A percentile compares a stretch with the other conserved stretches of the same genome.
phyloP scores from a whole-genome alignment of 2,113 vertebrate genomes.

The Indri indri region DNA sequence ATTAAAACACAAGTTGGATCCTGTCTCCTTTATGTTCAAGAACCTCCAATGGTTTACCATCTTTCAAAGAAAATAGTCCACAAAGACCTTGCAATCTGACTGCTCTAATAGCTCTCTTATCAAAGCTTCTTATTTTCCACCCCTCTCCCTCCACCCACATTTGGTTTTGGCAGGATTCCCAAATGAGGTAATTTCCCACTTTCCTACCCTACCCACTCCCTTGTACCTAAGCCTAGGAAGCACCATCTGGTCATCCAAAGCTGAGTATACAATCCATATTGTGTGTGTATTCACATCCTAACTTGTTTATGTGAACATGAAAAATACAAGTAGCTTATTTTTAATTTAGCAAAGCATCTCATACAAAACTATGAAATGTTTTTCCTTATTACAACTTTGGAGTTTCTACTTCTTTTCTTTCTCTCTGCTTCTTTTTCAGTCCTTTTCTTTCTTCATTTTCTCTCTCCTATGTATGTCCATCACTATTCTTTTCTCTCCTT shows the following conservation, averaged over 20 bases:
- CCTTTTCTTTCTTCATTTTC: background rate
- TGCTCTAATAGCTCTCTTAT: background rate
- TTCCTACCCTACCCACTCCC: background rate
- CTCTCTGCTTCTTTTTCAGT: background rate
- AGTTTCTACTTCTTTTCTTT: background rate
- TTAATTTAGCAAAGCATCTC: background rate
- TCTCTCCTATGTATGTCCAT: background rate
- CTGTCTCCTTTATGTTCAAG: background rate
- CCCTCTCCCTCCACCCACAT: background rate
- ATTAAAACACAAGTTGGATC: background rate
- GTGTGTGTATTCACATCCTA: background rate
- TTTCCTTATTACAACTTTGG: background rate
- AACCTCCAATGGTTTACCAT: background rate
- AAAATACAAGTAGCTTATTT: background rate
- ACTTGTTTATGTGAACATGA: background rate
- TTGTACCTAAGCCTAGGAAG: constrained; percentile 10
- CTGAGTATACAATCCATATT: background rate
- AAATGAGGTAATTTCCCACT: background rate
- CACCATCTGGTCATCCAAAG: background rate
- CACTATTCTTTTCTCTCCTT: background rate
- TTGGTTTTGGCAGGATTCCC: constrained; percentile 14
- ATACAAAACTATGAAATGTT: background rate
- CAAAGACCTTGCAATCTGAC: background rate
- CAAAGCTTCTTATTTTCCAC: background rate
- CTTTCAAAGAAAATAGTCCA: background rate